These are phyloP conservation scores for Neoascia interrupta DNA, from an alignment of 2,888 invertebrate species.

Conservation along the genomic window DNA sequence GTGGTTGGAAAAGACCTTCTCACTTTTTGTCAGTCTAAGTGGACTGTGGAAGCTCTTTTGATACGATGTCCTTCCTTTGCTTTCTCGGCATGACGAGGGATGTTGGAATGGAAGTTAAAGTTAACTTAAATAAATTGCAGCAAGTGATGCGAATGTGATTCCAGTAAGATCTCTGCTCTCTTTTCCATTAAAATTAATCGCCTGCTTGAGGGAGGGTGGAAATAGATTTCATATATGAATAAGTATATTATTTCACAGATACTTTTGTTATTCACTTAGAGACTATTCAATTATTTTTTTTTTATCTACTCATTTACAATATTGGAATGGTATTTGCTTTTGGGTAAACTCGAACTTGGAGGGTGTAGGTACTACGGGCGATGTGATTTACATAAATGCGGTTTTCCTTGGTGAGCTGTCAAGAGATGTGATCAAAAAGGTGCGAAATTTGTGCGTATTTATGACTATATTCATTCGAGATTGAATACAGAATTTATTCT, in stretches of 20 bases:
- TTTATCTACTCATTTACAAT: slow-evolving; percentile 35
- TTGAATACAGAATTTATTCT: not conserved
- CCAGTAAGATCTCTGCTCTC: not conserved
- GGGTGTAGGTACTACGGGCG: not conserved
- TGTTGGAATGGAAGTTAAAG: slow-evolving; percentile 11
- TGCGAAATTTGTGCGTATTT: not conserved
- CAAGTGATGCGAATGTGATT: not conserved
- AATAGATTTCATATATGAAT: slow-evolving; percentile 5
- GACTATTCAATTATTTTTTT: slow-evolving; percentile 27
- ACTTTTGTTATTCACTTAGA: slow-evolving; percentile 1
- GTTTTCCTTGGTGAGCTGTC: not conserved
- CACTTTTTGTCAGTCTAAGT: no score
- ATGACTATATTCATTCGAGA: not conserved
- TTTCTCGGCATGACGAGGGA: no score
- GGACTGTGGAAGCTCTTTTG: no score
- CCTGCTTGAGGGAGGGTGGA: not conserved
- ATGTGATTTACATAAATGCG: slow-evolving; percentile 14
- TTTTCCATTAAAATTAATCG: slow-evolving; percentile 22
- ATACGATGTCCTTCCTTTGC: no score
- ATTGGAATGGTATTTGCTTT: slow-evolving; percentile 1
- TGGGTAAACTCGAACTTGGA: not conserved
- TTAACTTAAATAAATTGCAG: slow-evolving; percentile 11
- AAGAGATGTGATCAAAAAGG: not conserved
- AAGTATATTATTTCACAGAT: not conserved
- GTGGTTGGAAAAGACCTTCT: not conserved